Evolutionary conservation across 2,888 invertebrate genomes (phyloP), one percentile per base, ranked within the genome.

Genomic region (Anoncus sp.): DNA sequence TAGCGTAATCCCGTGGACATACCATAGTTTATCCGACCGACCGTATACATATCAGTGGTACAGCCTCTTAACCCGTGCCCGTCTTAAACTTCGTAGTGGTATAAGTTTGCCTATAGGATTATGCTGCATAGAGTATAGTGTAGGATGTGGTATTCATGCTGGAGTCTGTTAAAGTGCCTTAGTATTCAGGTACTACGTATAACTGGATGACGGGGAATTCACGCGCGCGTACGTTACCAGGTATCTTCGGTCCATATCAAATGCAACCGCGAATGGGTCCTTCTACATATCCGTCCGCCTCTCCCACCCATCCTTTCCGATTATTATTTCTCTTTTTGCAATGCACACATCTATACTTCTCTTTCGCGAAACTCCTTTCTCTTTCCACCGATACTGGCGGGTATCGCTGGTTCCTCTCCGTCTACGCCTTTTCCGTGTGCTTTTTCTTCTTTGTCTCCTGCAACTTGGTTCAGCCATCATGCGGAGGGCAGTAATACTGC

Each of bases 221-320:
- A 72, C 75, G 79, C 83, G 86, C 88, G 86, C 88, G 88, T 90
- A 89, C 89, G 87, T 90, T 90, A 89, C 88, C 87, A 83, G 87
- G 85, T 89, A 90, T 90, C 90, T 90, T 77, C 83, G 87, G 87
- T 89, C 89, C 89, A 90, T 90, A 90, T 90, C 90, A 90, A 90
- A 90, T 89, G 87, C 87, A 86, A 86, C 86, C 85, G 88, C 87
- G 86, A 85, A 85, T 84, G 82, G 84, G 85, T 87, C 85, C 87
- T 85, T 84, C 67, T 77, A 53, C 70, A 79, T 83, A 80, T 66
- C 73, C 73, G 57, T 80, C 73, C 66, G 75, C 76, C 77, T 78
- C 73, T 62, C 76, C 59, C 69, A 62, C 72, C 70, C 80, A 75
- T 73, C 73, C 67, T 62, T 60, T 62, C 43, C 72, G 72, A 77